phyloP scores from a whole-genome alignment of 1,140 invertebrate species.

The Stenopsyche tienmushanensis region DNA sequence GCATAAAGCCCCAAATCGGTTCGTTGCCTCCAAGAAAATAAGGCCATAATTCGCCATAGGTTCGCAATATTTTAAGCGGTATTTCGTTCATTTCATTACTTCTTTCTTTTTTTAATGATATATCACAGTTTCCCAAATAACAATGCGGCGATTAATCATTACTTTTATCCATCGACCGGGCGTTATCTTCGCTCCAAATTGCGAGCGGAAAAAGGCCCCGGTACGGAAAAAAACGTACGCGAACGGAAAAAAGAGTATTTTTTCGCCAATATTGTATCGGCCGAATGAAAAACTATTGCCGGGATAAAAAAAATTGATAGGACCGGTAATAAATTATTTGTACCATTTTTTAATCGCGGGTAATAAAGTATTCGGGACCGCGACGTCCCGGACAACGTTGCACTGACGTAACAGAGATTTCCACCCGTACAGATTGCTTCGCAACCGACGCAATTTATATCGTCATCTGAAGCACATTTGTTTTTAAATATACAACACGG shows the following conservation, averaged over 20 bases:
- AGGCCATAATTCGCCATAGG: too few species aligned
- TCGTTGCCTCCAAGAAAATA: too few species aligned
- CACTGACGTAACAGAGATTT: too few species aligned
- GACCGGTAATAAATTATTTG: conserved; percentile 39
- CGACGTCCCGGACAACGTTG: conserved; percentile 8
- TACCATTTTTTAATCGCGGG: conserved; percentile 36
- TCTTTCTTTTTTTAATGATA: conserved; percentile 13
- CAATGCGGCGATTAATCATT: conserved; percentile 36
- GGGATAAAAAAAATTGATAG: conserved; percentile 35
- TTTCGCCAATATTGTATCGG: conserved; percentile 33
- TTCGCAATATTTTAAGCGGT: too few species aligned
- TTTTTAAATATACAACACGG: too few species aligned
- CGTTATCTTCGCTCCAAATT: conserved; percentile 33
- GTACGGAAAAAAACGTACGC: conserved; percentile 11
- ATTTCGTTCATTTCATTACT: not conserved
- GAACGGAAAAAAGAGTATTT: conserved; percentile 12
- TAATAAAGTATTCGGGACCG: conserved; percentile 34
- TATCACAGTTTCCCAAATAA: conserved; percentile 29
- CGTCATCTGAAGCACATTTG: too few species aligned
- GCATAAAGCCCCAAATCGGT: too few species aligned
- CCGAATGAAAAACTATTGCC: conserved; percentile 37
- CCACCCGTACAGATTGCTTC: too few species aligned
- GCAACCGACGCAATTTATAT: too few species aligned
- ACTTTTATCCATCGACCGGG: conserved; percentile 26
- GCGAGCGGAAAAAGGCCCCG: conserved; percentile 22